Evolutionary conservation across 2,888 invertebrate genomes (phyloP).

Genomic region (Tuta absoluta): DNA sequence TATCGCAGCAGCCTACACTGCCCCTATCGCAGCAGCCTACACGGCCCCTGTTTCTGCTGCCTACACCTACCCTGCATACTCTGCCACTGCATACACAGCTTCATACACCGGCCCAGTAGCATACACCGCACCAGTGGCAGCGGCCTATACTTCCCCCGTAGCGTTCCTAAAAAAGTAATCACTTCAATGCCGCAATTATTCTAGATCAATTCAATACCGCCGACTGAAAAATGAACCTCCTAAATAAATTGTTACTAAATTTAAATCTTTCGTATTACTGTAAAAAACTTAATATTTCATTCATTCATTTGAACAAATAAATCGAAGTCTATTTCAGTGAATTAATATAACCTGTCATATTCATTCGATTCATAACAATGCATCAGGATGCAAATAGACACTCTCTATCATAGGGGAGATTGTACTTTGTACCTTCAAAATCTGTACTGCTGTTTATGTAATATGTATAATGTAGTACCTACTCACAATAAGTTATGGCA

Average conservation of each 20-base stretch:
- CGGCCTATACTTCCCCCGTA: conserved; percentile 47
- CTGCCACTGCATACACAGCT: conserved; percentile 12
- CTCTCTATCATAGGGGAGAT: conserved; percentile 18
- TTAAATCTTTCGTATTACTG: too few relatives aligned
- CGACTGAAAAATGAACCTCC: neutral
- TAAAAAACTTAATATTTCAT: too few relatives aligned
- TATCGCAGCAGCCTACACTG: conserved; percentile 48
- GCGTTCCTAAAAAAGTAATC: conserved; percentile 16
- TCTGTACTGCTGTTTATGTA: too few relatives aligned
- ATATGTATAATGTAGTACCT: neutral
- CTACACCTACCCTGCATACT: conserved; percentile 25
- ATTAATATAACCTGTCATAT: neutral
- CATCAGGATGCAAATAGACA: conserved; percentile 15
- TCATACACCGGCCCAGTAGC: conserved; percentile 24
- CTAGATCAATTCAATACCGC: neutral
- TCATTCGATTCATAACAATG: neutral
- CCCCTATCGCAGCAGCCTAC: conserved; percentile 50
- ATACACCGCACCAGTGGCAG: conserved; percentile 33
- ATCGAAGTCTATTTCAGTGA: neutral
- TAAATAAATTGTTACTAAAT: neutral
- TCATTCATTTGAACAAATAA: too few relatives aligned
- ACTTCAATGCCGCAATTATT: neutral
- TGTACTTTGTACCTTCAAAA: neutral
- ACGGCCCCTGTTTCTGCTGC: conserved; percentile 37
- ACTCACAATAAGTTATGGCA: too few relatives aligned